Evolutionary conservation across 2,797 vertebrate genomes (phyloP), one percentile per base, ranked within the genome.

Genomic region (Molossus molossus): DNA sequence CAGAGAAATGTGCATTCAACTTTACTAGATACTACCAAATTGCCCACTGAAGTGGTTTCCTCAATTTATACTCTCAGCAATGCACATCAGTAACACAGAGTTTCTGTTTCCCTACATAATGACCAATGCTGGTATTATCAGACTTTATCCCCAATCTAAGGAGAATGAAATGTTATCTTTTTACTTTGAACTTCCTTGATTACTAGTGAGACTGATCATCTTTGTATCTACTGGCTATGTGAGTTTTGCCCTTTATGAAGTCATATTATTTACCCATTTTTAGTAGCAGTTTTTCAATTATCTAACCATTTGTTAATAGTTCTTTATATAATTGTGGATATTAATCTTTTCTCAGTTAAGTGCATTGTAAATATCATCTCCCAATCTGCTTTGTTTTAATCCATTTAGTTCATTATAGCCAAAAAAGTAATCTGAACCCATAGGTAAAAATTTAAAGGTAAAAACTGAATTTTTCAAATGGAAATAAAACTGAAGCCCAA

Each of bases 381-480:
- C 65, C 40, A 45, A 53, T 27, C 57, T 72, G 79, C 20, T 75
- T 81, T 57, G 45, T 27, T 73, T 83, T 64, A 91, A 67, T 17
- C 33, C 67, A n/a, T n/a, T 69, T 57, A 83, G 45, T 77, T n/a
- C 40, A 33, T 17, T n/a, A 58, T 13, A 48, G 50, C 72, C 64
- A 79, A 21, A 84, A 75, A 91, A 50, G 64, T 80, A 84, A 94
- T 73, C 64, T 84, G 64, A 88, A 62, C 13, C 6, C 29, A 91
- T 2, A 64, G n/a, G 18, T 72, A 40, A 91, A 50, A 87, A 90
- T 33, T 73, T 76, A 48, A 69, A 95, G 17, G 65, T n/a, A 45
- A 57, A 76, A 83, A 83, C 1, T 48, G 75, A 90, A 18, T 69
- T 94, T 91, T 57, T 84, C 48, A 94, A 88, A 79, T 62, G 83